phyloP scores from a whole-genome alignment of 1,140 invertebrate genomes.

The Hypothenemus hampei region DNA sequence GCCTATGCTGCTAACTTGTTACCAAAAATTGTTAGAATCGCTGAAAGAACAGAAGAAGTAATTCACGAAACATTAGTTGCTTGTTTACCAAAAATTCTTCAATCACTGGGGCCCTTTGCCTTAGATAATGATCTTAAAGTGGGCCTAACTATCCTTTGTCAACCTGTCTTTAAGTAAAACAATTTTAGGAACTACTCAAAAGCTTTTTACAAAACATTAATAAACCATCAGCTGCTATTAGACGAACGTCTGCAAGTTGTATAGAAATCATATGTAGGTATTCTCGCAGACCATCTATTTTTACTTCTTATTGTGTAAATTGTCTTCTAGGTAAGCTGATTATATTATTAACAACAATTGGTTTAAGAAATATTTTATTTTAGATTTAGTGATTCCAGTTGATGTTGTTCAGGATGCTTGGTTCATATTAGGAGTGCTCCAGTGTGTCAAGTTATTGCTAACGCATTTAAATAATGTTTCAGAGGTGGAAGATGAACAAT shows the following conservation, averaged over 20 bases:
- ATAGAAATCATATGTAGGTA: slow-evolving; percentile 39
- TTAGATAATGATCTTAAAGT: slow-evolving; percentile 75
- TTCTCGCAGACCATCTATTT: slow-evolving; percentile 39
- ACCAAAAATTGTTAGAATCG: slow-evolving; percentile 63
- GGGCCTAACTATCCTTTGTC: slow-evolving; percentile 25
- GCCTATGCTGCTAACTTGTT: slow-evolving; percentile 70
- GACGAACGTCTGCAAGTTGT: slow-evolving; percentile 39
- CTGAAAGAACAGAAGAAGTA: slow-evolving; percentile 63
- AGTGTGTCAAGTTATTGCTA: slow-evolving; percentile 58
- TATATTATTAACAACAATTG: background rate
- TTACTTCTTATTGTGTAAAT: slow-evolving; percentile 39
- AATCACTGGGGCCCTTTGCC: slow-evolving; percentile 65
- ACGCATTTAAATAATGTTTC: slow-evolving; percentile 43
- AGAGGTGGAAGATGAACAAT: slow-evolving; percentile 3
- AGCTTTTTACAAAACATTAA: slow-evolving; percentile 41
- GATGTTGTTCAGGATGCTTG: slow-evolving; percentile 45
- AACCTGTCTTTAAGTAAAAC: no score
- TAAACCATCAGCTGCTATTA: slow-evolving; percentile 39
- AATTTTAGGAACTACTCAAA: slow-evolving; percentile 38
- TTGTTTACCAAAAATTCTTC: slow-evolving; percentile 64
- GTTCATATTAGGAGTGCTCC: slow-evolving; percentile 57
- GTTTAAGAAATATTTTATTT: slow-evolving; percentile 11
- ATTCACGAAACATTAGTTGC: slow-evolving; percentile 67
- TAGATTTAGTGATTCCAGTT: slow-evolving; percentile 45
- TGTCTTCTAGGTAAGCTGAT: slow-evolving; percentile 37